Percentiles rank a stretch among this genome's conserved stretches.
These are phyloP conservation scores for Catharus minimus DNA, from an alignment of 2,113 vertebrate genomes.

Conservation along the genomic window DNA sequence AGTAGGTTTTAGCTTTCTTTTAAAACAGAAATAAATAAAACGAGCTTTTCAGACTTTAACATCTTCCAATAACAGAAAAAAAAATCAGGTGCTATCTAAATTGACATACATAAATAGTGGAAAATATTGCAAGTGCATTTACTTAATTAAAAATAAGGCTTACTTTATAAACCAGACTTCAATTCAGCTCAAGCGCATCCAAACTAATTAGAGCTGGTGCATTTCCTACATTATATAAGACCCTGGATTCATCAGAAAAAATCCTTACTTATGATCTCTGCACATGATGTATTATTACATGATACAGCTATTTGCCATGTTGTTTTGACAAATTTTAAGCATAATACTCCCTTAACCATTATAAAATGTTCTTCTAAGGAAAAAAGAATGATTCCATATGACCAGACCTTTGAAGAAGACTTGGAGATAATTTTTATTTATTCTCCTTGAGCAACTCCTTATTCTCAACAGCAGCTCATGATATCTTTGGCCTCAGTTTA, in stretches of 20 bases:
- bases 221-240: not conserved
- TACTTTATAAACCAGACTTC: not conserved
- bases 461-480: not conserved
- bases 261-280: fast-evolving
- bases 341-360: not conserved
- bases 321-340: not conserved
- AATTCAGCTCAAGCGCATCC: not conserved
- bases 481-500: not conserved
- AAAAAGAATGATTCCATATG: not conserved
- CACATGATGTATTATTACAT: not conserved
- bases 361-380: not conserved
- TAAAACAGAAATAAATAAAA: not conserved
- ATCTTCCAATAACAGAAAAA: not conserved
- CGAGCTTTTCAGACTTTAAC: not conserved
- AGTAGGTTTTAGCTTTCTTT: not conserved
- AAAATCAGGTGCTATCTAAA: not conserved
- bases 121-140: not conserved
- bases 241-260: not conserved
- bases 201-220: not conserved
- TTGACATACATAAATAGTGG: not conserved
- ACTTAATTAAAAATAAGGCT: not conserved
- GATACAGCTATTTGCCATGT: not conserved
- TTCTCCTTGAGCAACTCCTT: not conserved
- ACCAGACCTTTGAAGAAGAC: not conserved
- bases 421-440: not conserved